Base-by-base conservation (phyloP, 2,888 invertebrate species). In the Leucophora obtusa region DNA sequence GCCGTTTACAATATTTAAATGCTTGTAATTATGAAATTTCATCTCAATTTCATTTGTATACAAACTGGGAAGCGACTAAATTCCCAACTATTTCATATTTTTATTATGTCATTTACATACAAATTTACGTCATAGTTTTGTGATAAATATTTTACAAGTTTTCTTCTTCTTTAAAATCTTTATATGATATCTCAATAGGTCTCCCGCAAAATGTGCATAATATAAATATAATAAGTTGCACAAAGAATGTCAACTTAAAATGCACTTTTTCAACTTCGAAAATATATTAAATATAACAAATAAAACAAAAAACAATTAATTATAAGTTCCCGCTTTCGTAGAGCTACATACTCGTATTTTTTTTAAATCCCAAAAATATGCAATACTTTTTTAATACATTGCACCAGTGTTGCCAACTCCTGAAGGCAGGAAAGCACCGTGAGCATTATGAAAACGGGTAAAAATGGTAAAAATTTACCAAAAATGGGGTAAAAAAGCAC, bases 51-150 rank as follows among this genome's bases (percentile, higher is more conserved):
- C 38, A 18, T 38, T 1, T 50, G 17, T 21, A 28, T 11, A 38
- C 51, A 73, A 4, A 78, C 66, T 62, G 50, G 71, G 56, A 72
- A 35, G 15, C 59, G 72, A 17, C 56, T 50, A 14, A 72, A 56
- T 63, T 50, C 17, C 51, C n/a, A 54, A 11, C 11, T 43, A 14
- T 63, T 33, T 11, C 21, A 10, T n/a, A 8, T 43, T n/a, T 11
- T 21, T 17, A 65, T 51, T 51, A 21, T 58, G 35, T 51, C 33
- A 50, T 65, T 58, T 51, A 65, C 47, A 73, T 74, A 56, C n/a
- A 56, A 33, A 54, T 62, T 62, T 71, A 63, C 62, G 53, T 56
- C 43, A 47, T 17, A 38, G 53, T 54, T 24, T n/a, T n/a, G n/a
- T n/a, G 50, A 62, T 35, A n/a, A 56, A 35, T 8, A 14, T 43